Evolutionary conservation across 2,797 vertebrate genomes (phyloP), one percentile per base, ranked within the genome.

Genomic region (Sorex maritimensis): DNA sequence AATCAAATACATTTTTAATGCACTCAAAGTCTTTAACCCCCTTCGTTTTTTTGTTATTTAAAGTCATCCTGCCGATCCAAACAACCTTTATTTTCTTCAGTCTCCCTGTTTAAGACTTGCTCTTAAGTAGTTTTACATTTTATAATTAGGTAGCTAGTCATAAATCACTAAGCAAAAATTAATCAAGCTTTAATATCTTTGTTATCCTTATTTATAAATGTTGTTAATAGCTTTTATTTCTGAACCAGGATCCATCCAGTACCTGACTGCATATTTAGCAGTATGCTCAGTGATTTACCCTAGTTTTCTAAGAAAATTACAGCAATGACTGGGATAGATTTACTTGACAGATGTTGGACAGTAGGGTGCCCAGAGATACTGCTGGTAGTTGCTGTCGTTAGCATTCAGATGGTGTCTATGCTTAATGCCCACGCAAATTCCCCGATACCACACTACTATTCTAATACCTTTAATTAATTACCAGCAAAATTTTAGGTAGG

Each of bases 151-250:
- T 46, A 73, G n/a, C 41, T 77, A 73, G 34, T 85, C 30, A 79
- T 75, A 82, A 41, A 38, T 87, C 21, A 55, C 74, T 90, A 90
- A 94, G 79, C 83, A 92, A 86, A 91, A 74, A 83, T 78, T 58
- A 71, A 49, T 67, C 9, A 72, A 67, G 67, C 74, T 79, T 44
- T 41, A 86, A 65, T 86, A 61, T 82, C 23, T 77, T 91, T 63
- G 74, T 81, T 91, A 44, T 78, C 58, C 94, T 86, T 82, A 77
- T 77, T 86, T 82, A 77, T 77, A 73, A 30, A 83, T 90, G 95
- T 85, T 30, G 17, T 52, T 58, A 24, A n/a, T 79, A 92, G 28
- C 74, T 63, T 94, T 81, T 21, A 78, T 69, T 93, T 91, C 38
- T 78, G 68, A 78, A 52, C 78, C 78, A 82, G 78, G 28, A 65